These are phyloP conservation scores for Hecatera dysodea DNA, from an alignment of 2,888 invertebrate genomes.

Conservation along the genomic window DNA sequence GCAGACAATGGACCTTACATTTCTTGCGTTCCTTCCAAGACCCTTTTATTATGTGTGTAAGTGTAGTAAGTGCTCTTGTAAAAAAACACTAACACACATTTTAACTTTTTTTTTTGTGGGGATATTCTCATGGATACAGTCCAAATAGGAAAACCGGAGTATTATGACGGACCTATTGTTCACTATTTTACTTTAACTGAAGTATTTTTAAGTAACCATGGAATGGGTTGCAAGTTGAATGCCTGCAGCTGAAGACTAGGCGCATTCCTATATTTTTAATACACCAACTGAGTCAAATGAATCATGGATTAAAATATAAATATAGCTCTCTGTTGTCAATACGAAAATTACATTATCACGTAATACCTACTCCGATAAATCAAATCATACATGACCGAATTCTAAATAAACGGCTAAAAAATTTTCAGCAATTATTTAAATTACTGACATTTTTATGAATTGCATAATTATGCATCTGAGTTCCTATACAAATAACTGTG, in stretches of 20 bases:
- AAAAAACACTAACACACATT: too few species aligned
- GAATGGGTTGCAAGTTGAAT: neutral
- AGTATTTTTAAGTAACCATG: too few species aligned
- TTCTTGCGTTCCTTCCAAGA: neutral
- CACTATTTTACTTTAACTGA: too few species aligned
- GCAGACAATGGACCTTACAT: neutral
- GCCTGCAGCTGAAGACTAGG: too few species aligned
- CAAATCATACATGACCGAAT: conserved; percentile 3
- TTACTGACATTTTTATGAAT: conserved; percentile 17
- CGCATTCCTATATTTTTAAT: neutral
- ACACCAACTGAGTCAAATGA: neutral
- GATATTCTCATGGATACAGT: too few species aligned
- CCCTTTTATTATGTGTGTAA: neutral
- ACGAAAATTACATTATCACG: conserved; percentile 2
- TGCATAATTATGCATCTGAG: conserved; percentile 11
- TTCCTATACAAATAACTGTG: conserved; percentile 16
- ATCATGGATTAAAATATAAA: neutral
- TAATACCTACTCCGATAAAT: conserved; percentile 15
- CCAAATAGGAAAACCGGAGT: too few species aligned
- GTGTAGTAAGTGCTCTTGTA: neutral
- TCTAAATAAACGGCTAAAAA: neutral
- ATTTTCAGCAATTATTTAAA: conserved; percentile 19
- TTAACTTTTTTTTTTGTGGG: too few species aligned
- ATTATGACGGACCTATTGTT: too few species aligned
- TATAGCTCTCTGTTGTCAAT: neutral